Evolutionary conservation across 2,888 invertebrate genomes (phyloP).

Genomic region (Polydrusus pterygomalis): DNA sequence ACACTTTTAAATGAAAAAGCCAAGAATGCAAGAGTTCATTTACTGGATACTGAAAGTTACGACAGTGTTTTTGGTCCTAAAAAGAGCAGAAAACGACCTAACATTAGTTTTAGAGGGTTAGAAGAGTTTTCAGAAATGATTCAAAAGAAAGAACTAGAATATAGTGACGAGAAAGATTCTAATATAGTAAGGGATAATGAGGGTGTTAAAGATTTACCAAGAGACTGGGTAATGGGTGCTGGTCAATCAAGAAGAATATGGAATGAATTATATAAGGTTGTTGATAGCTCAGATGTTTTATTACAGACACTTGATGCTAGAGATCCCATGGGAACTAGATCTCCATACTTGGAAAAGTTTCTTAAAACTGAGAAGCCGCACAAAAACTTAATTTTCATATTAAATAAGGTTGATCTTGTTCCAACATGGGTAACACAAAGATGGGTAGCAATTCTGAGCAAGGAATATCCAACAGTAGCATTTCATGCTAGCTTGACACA

Average conservation of each 20-base stretch:
- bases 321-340: slow-evolving; percentile 97
- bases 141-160: slow-evolving; percentile 82
- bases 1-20: slow-evolving; percentile 94
- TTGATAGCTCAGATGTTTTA: slow-evolving; percentile 98
- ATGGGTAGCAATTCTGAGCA: slow-evolving; percentile 96
- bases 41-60: slow-evolving; percentile 96
- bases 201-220: slow-evolving; percentile 86
- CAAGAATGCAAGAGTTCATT: slow-evolving; percentile 92
- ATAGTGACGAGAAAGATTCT: slow-evolving; percentile 87
- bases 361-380: slow-evolving; percentile 95
- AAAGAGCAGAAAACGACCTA: slow-evolving; percentile 92
- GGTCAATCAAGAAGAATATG: slow-evolving; percentile 98
- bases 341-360: slow-evolving; percentile 93
- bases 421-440: slow-evolving; percentile 99
- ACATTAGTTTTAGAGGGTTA: slow-evolving; percentile 83
- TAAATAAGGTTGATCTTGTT: slow-evolving; percentile 97
- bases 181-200: slow-evolving; percentile 88
- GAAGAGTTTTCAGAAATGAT: slow-evolving; percentile 85
- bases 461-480: slow-evolving; percentile 97
- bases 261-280: slow-evolving; percentile 99
- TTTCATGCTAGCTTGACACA: slow-evolving; percentile 99
- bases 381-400: slow-evolving; percentile 96
- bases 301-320: slow-evolving; percentile 97
- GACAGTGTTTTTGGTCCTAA: slow-evolving; percentile 97
- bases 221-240: slow-evolving; percentile 96